Percentiles rank a stretch among this genome's conserved stretches.
phyloP scores from a whole-genome alignment of 2,888 invertebrate genomes.

The Geotrupes spiniger region DNA sequence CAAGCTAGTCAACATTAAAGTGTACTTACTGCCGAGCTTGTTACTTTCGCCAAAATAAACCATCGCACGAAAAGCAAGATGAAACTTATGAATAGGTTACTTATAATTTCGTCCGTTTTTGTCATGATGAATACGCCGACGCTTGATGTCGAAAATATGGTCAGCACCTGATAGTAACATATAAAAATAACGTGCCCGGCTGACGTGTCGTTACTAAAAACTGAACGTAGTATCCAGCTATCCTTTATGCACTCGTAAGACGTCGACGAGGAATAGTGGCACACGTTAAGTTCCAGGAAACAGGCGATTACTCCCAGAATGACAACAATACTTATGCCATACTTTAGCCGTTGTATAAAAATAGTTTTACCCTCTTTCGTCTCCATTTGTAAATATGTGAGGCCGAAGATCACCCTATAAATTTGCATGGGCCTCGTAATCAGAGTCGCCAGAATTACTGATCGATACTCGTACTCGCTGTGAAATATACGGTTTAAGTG shows the following conservation, averaged over 20 bases:
- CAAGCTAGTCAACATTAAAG: too few species aligned
- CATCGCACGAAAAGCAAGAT: constrained; percentile 11
- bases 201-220: constrained; percentile 2
- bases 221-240: constrained; percentile 12
- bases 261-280: background rate
- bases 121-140: constrained; percentile 8
- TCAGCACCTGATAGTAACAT: constrained; percentile 9
- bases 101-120: constrained; percentile 5
- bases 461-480: background rate
- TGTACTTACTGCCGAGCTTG: constrained; percentile 14
- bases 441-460: constrained; percentile 5
- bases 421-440: constrained; percentile 11
- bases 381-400: constrained; percentile 9
- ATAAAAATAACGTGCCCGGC: constrained; percentile 2
- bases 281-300: constrained; percentile 11
- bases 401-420: constrained; percentile 15
- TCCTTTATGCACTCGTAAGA: constrained; percentile 7
- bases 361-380: constrained; percentile 11
- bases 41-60: constrained; percentile 12
- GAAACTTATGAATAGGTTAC: constrained; percentile 3
- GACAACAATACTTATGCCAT: constrained; percentile 9
- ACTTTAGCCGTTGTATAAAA: constrained; percentile 10
- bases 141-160: constrained; percentile 10
- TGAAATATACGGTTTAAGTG: constrained; percentile 11
- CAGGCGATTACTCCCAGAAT: constrained; percentile 8